Percentiles rank a stretch among this genome's conserved stretches.
phyloP scores from a whole-genome alignment of 2,888 invertebrate genomes.

The Callinectes sapidus region DNA sequence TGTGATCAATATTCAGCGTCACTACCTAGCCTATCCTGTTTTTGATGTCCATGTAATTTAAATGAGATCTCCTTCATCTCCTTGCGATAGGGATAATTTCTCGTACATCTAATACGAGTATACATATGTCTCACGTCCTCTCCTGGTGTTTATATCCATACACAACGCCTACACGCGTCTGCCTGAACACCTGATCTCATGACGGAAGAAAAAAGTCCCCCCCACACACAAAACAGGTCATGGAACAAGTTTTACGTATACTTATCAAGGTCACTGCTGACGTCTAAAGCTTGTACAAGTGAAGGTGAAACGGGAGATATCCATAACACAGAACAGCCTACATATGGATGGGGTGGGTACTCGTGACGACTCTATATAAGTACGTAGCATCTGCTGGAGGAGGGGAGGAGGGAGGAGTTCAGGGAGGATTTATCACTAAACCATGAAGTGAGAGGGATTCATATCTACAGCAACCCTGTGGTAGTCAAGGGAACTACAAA shows the following conservation, averaged over 20 bases:
- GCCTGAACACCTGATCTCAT: background rate
- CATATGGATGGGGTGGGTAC: background rate
- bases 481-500: constrained; percentile 16
- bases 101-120: background rate
- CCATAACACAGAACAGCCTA: background rate
- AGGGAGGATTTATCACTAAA: background rate
- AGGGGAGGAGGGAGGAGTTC: background rate
- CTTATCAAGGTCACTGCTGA: background rate
- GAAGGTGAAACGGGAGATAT: background rate
- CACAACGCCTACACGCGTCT: background rate
- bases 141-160: background rate
- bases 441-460: background rate
- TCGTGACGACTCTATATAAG: background rate
- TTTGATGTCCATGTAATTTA: background rate
- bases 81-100: background rate
- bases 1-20: background rate
- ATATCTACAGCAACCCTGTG: background rate
- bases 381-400: background rate
- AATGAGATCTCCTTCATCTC: background rate
- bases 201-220: background rate
- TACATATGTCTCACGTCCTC: background rate
- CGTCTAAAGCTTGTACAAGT: background rate
- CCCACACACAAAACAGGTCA: constrained; percentile 2
- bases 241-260: background rate
- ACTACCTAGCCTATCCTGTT: background rate